Conservation (phyloP, 23 tunicate genomes). For the Trididemnum miniatum region DNA sequence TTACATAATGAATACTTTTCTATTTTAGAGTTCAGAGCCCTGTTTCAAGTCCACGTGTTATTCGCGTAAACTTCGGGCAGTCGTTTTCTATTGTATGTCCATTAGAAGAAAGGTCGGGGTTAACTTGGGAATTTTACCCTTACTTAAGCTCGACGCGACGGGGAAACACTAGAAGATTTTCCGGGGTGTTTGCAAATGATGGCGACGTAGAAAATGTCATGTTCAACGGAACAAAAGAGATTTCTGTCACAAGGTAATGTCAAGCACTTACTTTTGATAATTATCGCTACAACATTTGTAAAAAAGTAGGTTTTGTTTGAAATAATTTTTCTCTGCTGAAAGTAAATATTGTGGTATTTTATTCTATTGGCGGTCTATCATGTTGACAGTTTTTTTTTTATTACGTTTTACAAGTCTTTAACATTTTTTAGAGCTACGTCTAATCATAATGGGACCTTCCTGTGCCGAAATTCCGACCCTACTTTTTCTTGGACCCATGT, state of each 20-base stretch:
- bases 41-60: background rate
- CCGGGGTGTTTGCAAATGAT: background rate
- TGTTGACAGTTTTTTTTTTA: too few species aligned
- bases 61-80: conserved; percentile 20
- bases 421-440: conserved; percentile 14
- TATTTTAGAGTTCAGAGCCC: too few species aligned
- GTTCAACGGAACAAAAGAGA: background rate
- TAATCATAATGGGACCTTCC: conserved; percentile 48
- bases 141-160: background rate
- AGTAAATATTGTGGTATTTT: too few species aligned
- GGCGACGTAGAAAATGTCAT: background rate
- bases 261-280: too few species aligned
- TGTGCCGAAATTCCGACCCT: background rate
- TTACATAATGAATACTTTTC: too few species aligned
- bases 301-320: too few species aligned
- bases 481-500: conserved; percentile 1
- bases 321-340: too few species aligned
- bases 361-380: too few species aligned
- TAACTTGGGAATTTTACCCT: conserved; percentile 16
- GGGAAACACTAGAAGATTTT: background rate
- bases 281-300: too few species aligned
- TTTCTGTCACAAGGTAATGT: conserved; percentile 6
- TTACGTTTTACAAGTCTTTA: too few species aligned
- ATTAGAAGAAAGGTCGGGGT: background rate
- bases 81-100: conserved; percentile 27